These are phyloP conservation scores for Sturmia bella DNA, from an alignment of 2,888 invertebrate genomes.

Conservation along the genomic window DNA sequence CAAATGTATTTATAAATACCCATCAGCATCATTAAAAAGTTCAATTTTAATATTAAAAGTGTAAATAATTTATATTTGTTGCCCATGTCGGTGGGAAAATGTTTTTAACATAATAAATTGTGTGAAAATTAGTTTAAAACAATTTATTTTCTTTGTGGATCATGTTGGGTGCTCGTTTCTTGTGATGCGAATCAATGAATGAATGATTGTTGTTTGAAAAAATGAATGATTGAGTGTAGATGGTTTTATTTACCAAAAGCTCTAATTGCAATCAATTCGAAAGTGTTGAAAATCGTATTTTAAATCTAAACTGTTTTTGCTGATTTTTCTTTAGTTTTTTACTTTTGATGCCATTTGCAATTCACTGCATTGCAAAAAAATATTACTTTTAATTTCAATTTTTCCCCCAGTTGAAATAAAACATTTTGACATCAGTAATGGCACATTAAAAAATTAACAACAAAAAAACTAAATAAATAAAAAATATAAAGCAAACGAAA, in stretches of 20 bases:
- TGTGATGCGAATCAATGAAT: background rate
- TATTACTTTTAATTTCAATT: conserved; percentile 18
- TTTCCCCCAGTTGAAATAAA: conserved; percentile 37
- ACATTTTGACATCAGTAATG: conserved; percentile 61
- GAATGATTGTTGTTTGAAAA: conserved; percentile 3
- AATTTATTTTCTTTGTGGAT: conserved; percentile 35
- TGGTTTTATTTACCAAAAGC: conserved; percentile 64
- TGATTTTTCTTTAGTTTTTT: conserved; percentile 25
- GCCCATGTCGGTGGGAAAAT: conserved; percentile 54
- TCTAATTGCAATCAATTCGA: conserved; percentile 67
- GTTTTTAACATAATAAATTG: conserved; percentile 44
- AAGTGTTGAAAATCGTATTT: conserved; percentile 65
- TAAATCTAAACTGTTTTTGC: conserved; percentile 25
- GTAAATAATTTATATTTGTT: conserved; percentile 32
- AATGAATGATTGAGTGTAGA: conserved; percentile 31
- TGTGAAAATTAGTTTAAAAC: conserved; percentile 47
- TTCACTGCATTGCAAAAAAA: conserved; percentile 4
- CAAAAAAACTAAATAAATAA: conserved; percentile 36
- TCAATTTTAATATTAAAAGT: conserved; percentile 16
- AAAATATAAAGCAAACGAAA: conserved; percentile 17
- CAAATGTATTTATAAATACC: background rate
- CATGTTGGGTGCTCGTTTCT: conserved; percentile 10
- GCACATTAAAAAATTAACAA: conserved; percentile 51
- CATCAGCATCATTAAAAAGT: background rate
- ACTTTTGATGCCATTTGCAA: conserved; percentile 37